Base-by-base conservation (phyloP, 2,888 invertebrate genomes). In the Caenorhabditis drosophilae region DNA sequence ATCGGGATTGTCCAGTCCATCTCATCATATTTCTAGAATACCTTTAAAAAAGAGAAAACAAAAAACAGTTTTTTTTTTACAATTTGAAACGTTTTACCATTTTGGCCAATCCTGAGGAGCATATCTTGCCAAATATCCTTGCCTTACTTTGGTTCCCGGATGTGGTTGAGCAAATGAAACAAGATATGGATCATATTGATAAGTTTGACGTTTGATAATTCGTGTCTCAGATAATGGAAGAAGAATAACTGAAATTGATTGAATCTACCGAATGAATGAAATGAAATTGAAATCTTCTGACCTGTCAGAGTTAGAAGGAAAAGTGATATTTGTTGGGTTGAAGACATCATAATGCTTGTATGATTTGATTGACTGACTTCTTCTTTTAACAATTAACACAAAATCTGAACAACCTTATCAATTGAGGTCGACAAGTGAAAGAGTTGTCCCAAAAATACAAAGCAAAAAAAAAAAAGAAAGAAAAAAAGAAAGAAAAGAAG, bases 31-130 rank as follows among this genome's bases (percentile, higher is more conserved):
- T 73, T n/a, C 75, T 56, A 23, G 73, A 70, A 42, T 75, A 75
- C 75, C 75, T 75, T 42, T n/a, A 66, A 47, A 23, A 36, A 12
- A 34, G n/a, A n/a, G n/a, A n/a, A n/a, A n/a, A n/a, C n/a, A n/a
- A n/a, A 31, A 31, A 31, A 31, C 12, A 9, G 31, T 9, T 16
- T 48, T 22, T 23, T 47, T 20, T 6, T 44, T 25, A 18, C 36
- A 42, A 18, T 15, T 7, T 46, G 11, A 26, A 46, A 42, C 9
- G 18, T 18, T 22, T 26, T n/a, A 75, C 75, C 75, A 75, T 52
- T 60, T 67, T 35, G 75, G 75, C 71, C 71, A 75, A 16, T 75
- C 75, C 38, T 75, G 75, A 38, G 75, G 75, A 2, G 73, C 75
- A 58, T 75, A 75, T 66, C 75, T 50, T 0, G 64, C 69, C 9